Percentiles rank a stretch among this genome's conserved stretches.
Conservation (phyloP, 1,140 invertebrate genomes). For the Lithobius niger region DNA sequence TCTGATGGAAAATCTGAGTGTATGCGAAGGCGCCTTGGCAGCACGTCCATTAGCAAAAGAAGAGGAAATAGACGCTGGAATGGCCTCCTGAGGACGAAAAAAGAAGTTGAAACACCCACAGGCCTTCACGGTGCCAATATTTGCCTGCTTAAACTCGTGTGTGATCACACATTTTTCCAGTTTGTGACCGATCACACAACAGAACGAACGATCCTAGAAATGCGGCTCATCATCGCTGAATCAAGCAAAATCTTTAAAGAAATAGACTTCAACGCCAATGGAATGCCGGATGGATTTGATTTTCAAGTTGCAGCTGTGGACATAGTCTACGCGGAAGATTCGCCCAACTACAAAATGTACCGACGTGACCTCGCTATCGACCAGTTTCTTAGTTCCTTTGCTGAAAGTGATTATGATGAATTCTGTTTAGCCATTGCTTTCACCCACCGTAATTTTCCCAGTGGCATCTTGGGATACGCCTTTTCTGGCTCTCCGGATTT, state of each 20-base stretch:
- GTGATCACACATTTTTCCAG: conserved; percentile 1
- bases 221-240: conserved; percentile 8
- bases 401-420: not conserved
- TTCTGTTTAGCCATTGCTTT: not conserved
- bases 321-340: not conserved
- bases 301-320: not conserved
- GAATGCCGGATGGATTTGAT: not conserved
- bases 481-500: not conserved
- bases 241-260: not conserved
- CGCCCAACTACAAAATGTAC: not conserved
- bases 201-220: conserved; percentile 11
- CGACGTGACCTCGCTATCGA: not conserved
- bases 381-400: not conserved
- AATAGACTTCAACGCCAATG: not conserved
- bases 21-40: too few species aligned
- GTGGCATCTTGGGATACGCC: not conserved
- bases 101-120: conserved; percentile 1
- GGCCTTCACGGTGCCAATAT: not conserved
- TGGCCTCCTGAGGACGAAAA: conserved; percentile 2
- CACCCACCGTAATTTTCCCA: not conserved
- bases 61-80: too few species aligned
- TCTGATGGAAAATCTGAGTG: too few species aligned
- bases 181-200: not conserved
- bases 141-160: not conserved
- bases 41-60: too few species aligned